These are phyloP conservation scores for Lagopus muta DNA, from an alignment of 2,113 vertebrate genomes.

Conservation along the genomic window DNA sequence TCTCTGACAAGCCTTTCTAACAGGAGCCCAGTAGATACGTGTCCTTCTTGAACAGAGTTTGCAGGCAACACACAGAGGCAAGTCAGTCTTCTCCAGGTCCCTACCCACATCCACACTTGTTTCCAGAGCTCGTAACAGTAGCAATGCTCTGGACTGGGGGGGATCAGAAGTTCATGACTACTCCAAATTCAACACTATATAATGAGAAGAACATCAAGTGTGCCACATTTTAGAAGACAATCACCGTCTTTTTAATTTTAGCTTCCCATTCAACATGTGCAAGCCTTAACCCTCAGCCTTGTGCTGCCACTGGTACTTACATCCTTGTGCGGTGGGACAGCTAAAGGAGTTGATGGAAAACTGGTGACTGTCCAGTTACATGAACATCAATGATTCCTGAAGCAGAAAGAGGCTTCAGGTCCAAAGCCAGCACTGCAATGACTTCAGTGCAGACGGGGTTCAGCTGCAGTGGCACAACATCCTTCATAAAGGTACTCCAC, in stretches of 20 bases:
- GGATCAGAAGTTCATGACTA: background rate
- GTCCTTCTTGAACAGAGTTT: background rate
- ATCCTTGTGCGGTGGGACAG: background rate
- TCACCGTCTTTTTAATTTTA: background rate
- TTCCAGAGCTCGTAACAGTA: background rate
- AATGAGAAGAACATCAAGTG: background rate
- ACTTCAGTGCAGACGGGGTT: background rate
- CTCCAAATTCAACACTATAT: background rate
- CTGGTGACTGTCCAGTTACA: background rate
- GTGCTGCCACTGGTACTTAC: background rate
- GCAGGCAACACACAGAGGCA: background rate
- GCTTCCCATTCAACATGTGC: background rate
- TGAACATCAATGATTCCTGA: background rate
- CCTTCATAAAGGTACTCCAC: background rate
- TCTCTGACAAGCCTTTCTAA: background rate
- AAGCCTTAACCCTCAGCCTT: background rate
- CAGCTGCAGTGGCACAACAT: background rate
- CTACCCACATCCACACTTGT: accelerated
- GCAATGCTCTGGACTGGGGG: background rate
- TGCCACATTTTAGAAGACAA: background rate
- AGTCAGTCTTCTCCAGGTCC: background rate
- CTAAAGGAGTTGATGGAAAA: background rate
- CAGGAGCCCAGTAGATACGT: background rate
- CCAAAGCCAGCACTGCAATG: accelerated
- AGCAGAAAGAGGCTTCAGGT: background rate